phyloP scores from a whole-genome alignment of 2,888 invertebrate genomes.

The Agrotis clavis region DNA sequence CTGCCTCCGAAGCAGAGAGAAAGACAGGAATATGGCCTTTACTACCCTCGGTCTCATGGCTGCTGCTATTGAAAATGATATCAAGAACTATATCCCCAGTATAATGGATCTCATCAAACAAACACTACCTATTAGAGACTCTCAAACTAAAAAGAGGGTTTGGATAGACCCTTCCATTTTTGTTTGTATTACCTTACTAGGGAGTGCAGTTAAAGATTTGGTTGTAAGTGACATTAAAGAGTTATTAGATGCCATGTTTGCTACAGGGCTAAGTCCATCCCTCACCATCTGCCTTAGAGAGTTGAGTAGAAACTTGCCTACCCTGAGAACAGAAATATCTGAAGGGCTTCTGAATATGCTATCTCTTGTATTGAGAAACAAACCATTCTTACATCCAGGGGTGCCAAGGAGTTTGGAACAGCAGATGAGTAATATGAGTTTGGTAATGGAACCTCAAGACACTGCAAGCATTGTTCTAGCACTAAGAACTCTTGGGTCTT shows the following conservation, averaged over 20 bases:
- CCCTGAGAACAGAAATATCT: conserved; percentile 97
- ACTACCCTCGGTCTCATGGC: conserved; percentile 97
- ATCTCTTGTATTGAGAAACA: conserved; percentile 97
- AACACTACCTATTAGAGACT: conserved; percentile 95
- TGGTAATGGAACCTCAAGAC: conserved; percentile 92
- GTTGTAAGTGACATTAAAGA: conserved; percentile 95
- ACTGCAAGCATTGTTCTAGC: conserved; percentile 97
- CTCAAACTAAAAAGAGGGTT: conserved; percentile 94
- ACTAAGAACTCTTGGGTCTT: conserved; percentile 96
- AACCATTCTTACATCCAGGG: conserved; percentile 95
- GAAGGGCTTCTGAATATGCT: conserved; percentile 98
- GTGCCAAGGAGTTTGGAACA: conserved; percentile 93
- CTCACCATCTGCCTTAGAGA: conserved; percentile 97
- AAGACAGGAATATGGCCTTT: conserved; percentile 96
- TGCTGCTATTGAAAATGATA: conserved; percentile 96
- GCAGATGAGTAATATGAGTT: conserved; percentile 86
- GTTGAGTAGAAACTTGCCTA: conserved; percentile 96
- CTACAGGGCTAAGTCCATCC: conserved; percentile 97
- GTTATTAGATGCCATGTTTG: conserved; percentile 97
- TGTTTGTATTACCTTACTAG: conserved; percentile 97
- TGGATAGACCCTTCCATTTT: conserved; percentile 97
- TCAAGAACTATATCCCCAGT: conserved; percentile 94
- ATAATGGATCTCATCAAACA: conserved; percentile 96
- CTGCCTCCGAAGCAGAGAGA: conserved; percentile 95
- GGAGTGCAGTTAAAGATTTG: conserved; percentile 95